These are phyloP conservation scores for Drosophila vallismaia DNA, from an alignment of 2,888 invertebrate genomes.

Conservation along the genomic window DNA sequence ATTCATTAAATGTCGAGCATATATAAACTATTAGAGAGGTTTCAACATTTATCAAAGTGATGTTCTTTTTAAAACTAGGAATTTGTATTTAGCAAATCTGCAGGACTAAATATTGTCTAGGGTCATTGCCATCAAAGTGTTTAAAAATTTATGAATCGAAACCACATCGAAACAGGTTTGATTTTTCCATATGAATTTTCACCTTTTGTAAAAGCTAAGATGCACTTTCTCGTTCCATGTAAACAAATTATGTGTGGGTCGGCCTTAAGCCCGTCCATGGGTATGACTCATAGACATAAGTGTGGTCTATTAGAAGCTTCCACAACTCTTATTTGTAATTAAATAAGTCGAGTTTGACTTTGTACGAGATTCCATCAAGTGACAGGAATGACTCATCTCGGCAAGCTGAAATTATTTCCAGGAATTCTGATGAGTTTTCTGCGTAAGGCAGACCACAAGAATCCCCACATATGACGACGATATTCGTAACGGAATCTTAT, in stretches of 20 bases:
- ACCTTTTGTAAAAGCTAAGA: conserved; percentile 5
- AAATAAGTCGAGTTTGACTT: conserved; percentile 36
- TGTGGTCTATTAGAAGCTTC: conserved; percentile 31
- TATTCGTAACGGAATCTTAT: conserved; percentile 50
- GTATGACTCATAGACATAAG: conserved; percentile 52
- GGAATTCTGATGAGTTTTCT: conserved; percentile 72
- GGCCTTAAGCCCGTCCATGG: conserved; percentile 19
- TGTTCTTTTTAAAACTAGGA: background rate
- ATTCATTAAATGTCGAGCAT: background rate
- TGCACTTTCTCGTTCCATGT: conserved; percentile 12
- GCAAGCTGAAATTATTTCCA: conserved; percentile 51
- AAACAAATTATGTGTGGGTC: conserved; percentile 48
- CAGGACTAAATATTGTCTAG: conserved; percentile 3
- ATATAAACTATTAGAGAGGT: background rate
- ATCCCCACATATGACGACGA: conserved; percentile 7
- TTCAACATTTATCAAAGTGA: background rate
- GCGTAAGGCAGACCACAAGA: conserved; percentile 43
- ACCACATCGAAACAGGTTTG: conserved; percentile 59
- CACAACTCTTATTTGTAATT: conserved; percentile 45
- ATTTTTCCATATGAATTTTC: conserved; percentile 5
- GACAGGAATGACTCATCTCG: conserved; percentile 51
- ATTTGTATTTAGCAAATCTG: background rate
- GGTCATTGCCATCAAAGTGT: conserved; percentile 25
- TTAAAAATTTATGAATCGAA: conserved; percentile 39
- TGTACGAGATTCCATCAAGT: conserved; percentile 35